Conservation (phyloP, 2,888 invertebrate species). For the Dasysyrphus albostriatus region DNA sequence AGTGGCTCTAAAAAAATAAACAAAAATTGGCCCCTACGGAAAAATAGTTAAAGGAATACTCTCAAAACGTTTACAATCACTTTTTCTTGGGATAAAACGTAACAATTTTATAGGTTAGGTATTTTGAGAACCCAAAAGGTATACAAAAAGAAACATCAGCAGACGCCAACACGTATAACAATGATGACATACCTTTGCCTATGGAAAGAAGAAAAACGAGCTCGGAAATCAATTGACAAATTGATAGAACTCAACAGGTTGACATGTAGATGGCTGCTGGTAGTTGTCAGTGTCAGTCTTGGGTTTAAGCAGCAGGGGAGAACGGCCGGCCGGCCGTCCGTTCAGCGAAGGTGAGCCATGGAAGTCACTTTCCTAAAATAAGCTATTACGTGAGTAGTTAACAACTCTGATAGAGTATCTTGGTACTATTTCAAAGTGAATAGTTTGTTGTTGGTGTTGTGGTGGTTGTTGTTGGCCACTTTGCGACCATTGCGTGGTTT, state of each 20-base stretch:
- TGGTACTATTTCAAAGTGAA: constrained; percentile 35
- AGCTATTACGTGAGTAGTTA: constrained; percentile 57
- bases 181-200: background rate
- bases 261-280: constrained; percentile 45
- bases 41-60: constrained; percentile 9
- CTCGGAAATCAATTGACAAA: constrained; percentile 61
- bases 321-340: background rate
- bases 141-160: background rate
- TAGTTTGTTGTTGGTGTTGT: constrained; percentile 10
- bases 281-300: constrained; percentile 24
- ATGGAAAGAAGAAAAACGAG: constrained; percentile 10
- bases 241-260: constrained; percentile 62
- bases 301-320: constrained; percentile 8
- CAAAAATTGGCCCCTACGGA: constrained; percentile 32
- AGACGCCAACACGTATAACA: constrained; percentile 30
- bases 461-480: constrained; percentile 29
- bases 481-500: constrained; percentile 45
- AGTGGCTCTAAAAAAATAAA: constrained; percentile 19
- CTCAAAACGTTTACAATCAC: constrained; percentile 51
- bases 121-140: background rate
- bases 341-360: background rate
- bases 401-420: background rate
- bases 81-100: constrained; percentile 17
- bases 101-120: background rate
- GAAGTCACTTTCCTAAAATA: constrained; percentile 43